Evolutionary conservation across 2,113 vertebrate species (phyloP).

Genomic region (Cranoglanis bouderius): DNA sequence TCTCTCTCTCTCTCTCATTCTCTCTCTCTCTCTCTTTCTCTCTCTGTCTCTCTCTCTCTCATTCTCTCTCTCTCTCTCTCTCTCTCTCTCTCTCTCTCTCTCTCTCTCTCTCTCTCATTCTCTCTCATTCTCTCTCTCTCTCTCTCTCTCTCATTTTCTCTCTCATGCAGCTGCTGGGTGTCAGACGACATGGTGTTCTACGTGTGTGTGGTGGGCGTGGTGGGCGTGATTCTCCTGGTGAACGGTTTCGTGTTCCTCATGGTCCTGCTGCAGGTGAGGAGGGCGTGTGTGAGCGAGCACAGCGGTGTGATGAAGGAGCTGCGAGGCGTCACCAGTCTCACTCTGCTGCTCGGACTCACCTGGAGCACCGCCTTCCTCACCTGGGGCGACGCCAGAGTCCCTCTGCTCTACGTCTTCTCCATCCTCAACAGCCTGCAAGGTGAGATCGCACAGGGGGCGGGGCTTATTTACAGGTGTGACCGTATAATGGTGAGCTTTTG

Average conservation of each 20-base stretch:
- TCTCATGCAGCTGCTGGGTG: conserved; percentile 83
- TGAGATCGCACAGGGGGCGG: conserved; percentile 45
- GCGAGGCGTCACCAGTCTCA: conserved; percentile 81
- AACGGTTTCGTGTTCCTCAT: conserved; percentile 82
- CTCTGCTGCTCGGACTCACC: conserved; percentile 84
- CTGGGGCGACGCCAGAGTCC: conserved; percentile 75
- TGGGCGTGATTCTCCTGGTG: conserved; percentile 77
- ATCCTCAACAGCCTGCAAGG: conserved; percentile 88
- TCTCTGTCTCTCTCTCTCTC: background rate
- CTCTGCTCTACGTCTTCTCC: conserved; percentile 85
- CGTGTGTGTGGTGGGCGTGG: conserved; percentile 81
- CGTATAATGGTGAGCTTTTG: background rate
- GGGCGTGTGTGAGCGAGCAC: conserved; percentile 71
- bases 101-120: background rate
- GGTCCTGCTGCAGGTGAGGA: conserved; percentile 82
- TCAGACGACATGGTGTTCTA: conserved; percentile 78
- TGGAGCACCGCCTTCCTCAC: conserved; percentile 85
- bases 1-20: background rate
- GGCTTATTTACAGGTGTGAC: background rate
- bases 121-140: background rate
- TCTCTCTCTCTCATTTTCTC: background rate
- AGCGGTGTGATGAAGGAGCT: conserved; percentile 74
- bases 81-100: too few species aligned
- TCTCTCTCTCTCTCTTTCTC: background rate
- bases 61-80: too few species aligned